Conservation (phyloP, 2,888 invertebrate genomes). For the Carcina quercana region DNA sequence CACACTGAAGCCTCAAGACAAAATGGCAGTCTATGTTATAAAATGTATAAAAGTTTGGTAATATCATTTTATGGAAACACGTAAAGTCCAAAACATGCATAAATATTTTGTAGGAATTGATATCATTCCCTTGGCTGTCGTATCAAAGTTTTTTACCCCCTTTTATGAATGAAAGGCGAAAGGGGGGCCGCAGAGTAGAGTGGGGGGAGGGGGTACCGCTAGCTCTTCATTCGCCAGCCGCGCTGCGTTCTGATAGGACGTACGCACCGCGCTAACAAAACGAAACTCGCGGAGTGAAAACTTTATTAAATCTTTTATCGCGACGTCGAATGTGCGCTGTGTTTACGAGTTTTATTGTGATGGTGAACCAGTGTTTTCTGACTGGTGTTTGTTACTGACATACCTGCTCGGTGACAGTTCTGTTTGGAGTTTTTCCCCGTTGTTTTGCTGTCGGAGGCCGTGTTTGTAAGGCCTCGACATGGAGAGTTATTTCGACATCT, state of each 20-base stretch:
- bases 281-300: conserved; percentile 64
- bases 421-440: conserved; percentile 46
- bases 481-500: conserved; percentile 85
- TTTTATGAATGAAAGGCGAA: conserved; percentile 61
- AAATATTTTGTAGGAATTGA: too few relatives aligned
- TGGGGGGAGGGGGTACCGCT: conserved; percentile 24
- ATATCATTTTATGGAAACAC: too few relatives aligned
- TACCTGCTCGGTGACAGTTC: conserved; percentile 65
- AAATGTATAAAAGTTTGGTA: too few relatives aligned
- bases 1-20: too few relatives aligned
- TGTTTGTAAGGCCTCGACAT: conserved; percentile 63
- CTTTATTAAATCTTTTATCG: conserved; percentile 49
- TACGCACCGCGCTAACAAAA: conserved; percentile 22
- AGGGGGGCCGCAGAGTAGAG: conserved; percentile 19
- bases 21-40: too few relatives aligned
- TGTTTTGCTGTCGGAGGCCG: conserved; percentile 53
- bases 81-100: too few relatives aligned
- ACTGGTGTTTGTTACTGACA: too few relatives aligned
- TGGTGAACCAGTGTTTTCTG: conserved; percentile 52
- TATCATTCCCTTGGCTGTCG: too few relatives aligned
- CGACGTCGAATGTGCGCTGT: conserved; percentile 64
- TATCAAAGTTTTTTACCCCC: conserved; percentile 46
- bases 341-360: too few relatives aligned
- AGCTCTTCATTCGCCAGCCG: conserved; percentile 56
- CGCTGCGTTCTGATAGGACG: conserved; percentile 39